Percentiles rank a stretch among this genome's conserved stretches.
Evolutionary conservation across 2,888 invertebrate species (phyloP).

Genomic region (Pharmacophagus antenor): DNA sequence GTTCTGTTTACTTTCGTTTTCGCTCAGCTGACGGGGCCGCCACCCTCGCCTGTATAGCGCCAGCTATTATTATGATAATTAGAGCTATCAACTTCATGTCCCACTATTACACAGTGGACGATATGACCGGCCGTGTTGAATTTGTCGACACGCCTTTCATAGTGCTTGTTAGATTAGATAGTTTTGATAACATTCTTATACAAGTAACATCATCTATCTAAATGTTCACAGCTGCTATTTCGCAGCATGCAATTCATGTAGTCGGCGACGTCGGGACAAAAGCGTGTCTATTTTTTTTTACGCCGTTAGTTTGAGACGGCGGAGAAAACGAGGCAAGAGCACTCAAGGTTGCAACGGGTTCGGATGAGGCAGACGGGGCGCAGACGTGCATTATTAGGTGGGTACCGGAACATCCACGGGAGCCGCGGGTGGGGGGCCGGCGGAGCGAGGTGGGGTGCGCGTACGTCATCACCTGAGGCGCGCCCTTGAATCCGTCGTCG

Average conservation of each 20-base stretch:
- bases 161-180: not conserved
- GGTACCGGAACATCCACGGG: conserved; percentile 76
- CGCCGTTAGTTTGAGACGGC: conserved; percentile 28
- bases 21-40: conserved; percentile 79
- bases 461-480: conserved; percentile 81
- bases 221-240: not conserved
- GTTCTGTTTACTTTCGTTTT: conserved; percentile 82
- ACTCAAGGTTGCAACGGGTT: conserved; percentile 77
- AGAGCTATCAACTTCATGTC: conserved; percentile 62
- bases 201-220: not conserved
- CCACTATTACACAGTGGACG: conserved; percentile 34
- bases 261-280: conserved; percentile 3
- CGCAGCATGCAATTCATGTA: not conserved
- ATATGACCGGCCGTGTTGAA: conserved; percentile 17
- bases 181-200: conserved; percentile 13
- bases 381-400: conserved; percentile 82
- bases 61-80: conserved; percentile 80
- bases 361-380: conserved; percentile 77
- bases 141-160: conserved; percentile 15
- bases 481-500: conserved; percentile 79
- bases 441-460: conserved; percentile 42
- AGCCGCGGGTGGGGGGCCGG: conserved; percentile 58
- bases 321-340: conserved; percentile 53
- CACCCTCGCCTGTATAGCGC: conserved; percentile 62
- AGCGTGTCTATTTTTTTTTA: conserved; percentile 13